Evolutionary conservation across 2,113 vertebrate genomes (phyloP).

Genomic region (Aviceda subcristata): DNA sequence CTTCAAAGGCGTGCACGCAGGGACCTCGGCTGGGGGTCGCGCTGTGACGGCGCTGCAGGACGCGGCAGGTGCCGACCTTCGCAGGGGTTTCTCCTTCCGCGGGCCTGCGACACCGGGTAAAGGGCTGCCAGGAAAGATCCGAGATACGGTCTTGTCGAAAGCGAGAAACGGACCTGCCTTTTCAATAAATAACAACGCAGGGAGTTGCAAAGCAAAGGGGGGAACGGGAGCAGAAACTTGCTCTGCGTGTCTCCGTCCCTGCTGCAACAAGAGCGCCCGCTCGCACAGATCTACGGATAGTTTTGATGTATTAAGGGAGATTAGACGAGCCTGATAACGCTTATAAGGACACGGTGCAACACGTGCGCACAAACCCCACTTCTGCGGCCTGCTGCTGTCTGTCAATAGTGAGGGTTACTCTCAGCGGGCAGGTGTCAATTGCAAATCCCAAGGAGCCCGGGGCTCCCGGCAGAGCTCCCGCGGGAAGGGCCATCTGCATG

Average conservation of each 20-base stretch:
- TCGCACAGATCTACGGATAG: accelerated
- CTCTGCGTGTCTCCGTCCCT: accelerated
- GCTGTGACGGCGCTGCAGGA: accelerated
- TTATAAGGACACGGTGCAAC: neutral
- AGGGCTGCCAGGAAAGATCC: neutral
- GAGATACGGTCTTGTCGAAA: too few relatives aligned
- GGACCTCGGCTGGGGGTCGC: accelerated
- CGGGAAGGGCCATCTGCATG: too few relatives aligned
- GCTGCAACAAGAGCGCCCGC: neutral
- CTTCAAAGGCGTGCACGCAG: neutral
- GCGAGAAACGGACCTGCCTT: neutral
- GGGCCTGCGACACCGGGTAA: too few relatives aligned
- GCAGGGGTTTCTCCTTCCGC: neutral
- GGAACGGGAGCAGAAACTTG: neutral
- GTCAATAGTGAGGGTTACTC: neutral
- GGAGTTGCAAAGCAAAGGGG: neutral
- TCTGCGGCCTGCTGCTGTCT: neutral
- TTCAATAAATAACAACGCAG: too few relatives aligned
- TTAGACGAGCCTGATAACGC: neutral
- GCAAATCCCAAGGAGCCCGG: too few relatives aligned
- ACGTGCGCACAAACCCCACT: neutral
- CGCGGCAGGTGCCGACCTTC: accelerated
- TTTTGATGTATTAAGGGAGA: neutral
- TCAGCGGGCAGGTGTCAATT: too few relatives aligned
- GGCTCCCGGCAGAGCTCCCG: accelerated